Evolutionary conservation across 2,888 invertebrate species (phyloP), one percentile per base, ranked within the genome.

Genomic region (Aphidius colemani): DNA sequence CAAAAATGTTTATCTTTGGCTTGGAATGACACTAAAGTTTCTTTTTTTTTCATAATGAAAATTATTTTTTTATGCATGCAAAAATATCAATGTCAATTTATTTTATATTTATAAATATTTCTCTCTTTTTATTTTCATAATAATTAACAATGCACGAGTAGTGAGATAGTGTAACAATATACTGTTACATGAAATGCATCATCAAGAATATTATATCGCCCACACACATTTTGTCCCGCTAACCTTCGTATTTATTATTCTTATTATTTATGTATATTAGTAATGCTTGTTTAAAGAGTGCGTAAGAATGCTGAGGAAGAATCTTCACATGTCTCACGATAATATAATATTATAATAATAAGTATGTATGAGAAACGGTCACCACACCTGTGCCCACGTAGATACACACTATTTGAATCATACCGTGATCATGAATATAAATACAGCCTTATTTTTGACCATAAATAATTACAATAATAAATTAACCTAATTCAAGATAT

Each of bases 171-270:
- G 40, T 39, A 8, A 51, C 44, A 44, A 49, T 50, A 64, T 64
- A 67, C 66, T 67, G 66, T 50, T 66, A 72, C 67, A 55, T 68
- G 71, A 67, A 70, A 66, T 61, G 49, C 56, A 61, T 61, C 48
- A 56, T 43, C 30, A 30, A 30, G 30, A 30, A 30, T 30, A 55
- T 56, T n/a, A 30, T 10, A 18, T 61, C 56, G 56, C 61, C 43
- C 61, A 64, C 53, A 43, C 57, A 61, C 46, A 63, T 62, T 51
- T 55, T 49, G 41, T 66, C 45, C 50, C 58, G 49, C 46, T 66
- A 62, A 51, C 63, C 50, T 59, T 53, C 59, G 41, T 53, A 39
- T 10, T 39, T n/a, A 40, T n/a, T 10, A 9, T 39, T 9, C 7
- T n/a, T 51, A 44, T 48, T 48, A 48, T 55, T 39, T 51, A 39